These are phyloP conservation scores for Aradophagus sp. DNA, from an alignment of 1,140 invertebrate genomes.

Conservation along the genomic window DNA sequence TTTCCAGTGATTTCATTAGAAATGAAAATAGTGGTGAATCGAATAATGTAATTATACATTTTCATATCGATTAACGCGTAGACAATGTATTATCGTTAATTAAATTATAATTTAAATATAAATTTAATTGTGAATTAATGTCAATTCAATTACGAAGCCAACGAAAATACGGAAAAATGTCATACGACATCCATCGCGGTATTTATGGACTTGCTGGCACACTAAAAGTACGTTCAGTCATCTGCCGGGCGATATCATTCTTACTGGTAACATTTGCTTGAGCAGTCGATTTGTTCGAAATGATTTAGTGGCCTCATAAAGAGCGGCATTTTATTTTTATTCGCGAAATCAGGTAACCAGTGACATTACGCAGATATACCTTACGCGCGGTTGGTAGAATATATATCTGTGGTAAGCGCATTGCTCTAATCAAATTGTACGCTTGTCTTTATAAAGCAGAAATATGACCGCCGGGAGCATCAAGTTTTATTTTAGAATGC, in stretches of 20 bases:
- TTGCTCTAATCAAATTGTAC: conserved; percentile 29
- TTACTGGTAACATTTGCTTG: conserved; percentile 49
- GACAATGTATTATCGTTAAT: too few species aligned
- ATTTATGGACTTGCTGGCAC: conserved; percentile 27
- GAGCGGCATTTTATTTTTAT: conserved; percentile 47
- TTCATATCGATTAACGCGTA: too few species aligned
- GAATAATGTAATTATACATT: too few species aligned
- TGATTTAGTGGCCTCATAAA: conserved; percentile 45
- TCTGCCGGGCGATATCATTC: conserved; percentile 36
- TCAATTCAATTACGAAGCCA: too few species aligned
- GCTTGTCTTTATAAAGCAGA: conserved; percentile 15
- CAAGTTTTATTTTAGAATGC: too few species aligned
- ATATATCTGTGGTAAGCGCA: conserved; percentile 20
- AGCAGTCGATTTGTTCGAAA: conserved; percentile 53
- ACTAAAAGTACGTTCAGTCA: conserved; percentile 37
- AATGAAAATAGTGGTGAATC: too few species aligned
- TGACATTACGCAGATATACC: conserved; percentile 28
- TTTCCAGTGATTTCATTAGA: too few species aligned
- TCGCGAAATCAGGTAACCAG: conserved; percentile 45
- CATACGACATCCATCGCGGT: conserved; percentile 15
- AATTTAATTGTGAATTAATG: too few species aligned
- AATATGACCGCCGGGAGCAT: too few species aligned
- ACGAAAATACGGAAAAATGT: conserved; percentile 9
- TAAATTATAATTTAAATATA: too few species aligned
- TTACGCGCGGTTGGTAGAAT: conserved; percentile 25